Conservation (phyloP, 1,140 invertebrate species). For the Plutomurus gul region DNA sequence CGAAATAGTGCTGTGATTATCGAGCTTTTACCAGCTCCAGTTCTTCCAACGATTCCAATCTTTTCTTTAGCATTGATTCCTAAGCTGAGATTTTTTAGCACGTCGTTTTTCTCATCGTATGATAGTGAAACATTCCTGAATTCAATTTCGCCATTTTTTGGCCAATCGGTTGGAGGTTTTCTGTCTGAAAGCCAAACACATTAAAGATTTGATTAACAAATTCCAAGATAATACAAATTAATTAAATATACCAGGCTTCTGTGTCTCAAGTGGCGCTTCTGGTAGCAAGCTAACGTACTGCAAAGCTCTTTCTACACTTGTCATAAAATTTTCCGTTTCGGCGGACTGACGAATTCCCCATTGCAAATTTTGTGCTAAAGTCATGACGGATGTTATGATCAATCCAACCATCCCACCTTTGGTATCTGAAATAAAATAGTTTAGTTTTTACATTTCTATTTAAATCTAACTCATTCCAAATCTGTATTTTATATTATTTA, state of each 20-base stretch:
- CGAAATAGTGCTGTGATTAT: conserved; percentile 75
- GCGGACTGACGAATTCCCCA: conserved; percentile 77
- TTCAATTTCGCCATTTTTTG: conserved; percentile 67
- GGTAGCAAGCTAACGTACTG: conserved; percentile 69
- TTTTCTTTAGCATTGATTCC: conserved; percentile 63
- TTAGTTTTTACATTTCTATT: not conserved
- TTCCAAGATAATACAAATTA: conserved; percentile 53
- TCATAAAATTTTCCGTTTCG: conserved; percentile 82
- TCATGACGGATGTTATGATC: conserved; percentile 69
- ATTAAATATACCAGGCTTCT: conserved; percentile 37
- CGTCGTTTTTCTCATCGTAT: conserved; percentile 62
- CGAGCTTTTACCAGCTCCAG: conserved; percentile 83
- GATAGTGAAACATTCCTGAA: conserved; percentile 68
- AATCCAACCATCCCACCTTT: conserved; percentile 54
- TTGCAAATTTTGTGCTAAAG: conserved; percentile 79
- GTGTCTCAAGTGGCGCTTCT: conserved; percentile 45
- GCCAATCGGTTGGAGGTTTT: conserved; percentile 71
- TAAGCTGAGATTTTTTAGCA: conserved; percentile 65
- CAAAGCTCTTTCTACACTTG: conserved; percentile 75
- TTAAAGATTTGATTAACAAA: not conserved
- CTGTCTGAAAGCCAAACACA: conserved; percentile 52
- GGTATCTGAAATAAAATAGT: conserved; percentile 59
- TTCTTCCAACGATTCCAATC: conserved; percentile 70
- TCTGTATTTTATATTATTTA: not conserved
- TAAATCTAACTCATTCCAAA: conserved; percentile 20